These are phyloP conservation scores for Australoheros scitulus DNA, from an alignment of 2,113 vertebrate genomes.

Conservation along the genomic window DNA sequence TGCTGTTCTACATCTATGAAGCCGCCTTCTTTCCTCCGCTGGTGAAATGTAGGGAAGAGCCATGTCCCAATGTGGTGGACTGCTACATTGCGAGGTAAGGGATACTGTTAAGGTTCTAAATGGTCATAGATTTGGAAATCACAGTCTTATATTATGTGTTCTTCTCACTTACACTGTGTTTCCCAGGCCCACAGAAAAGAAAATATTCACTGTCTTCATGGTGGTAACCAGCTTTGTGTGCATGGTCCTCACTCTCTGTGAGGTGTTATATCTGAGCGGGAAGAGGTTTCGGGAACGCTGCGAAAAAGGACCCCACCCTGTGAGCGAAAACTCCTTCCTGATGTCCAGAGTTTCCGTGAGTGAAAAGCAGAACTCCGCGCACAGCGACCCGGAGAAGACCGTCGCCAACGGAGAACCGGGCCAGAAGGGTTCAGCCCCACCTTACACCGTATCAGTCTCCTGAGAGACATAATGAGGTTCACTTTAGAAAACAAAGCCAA, in stretches of 20 bases:
- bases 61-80: conserved; percentile 89
- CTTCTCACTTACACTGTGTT: background rate
- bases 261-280: conserved; percentile 85
- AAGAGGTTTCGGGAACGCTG: conserved; percentile 81
- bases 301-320: background rate
- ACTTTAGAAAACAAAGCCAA: background rate
- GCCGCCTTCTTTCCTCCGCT: conserved; percentile 83
- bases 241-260: conserved; percentile 83
- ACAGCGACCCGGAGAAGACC: conserved; percentile 26
- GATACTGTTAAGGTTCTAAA: background rate
- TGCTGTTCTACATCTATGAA: conserved; percentile 85
- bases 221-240: conserved; percentile 84
- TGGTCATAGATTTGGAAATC: background rate
- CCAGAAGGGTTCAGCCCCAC: conserved; percentile 31
- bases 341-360: conserved; percentile 36
- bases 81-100: conserved; percentile 86
- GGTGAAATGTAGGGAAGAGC: conserved; percentile 83
- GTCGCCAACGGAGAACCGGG: background rate
- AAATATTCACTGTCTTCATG: conserved; percentile 92
- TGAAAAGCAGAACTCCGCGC: conserved; percentile 23
- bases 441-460: conserved; percentile 45
- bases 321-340: conserved; percentile 25
- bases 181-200: conserved; percentile 88
- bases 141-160: background rate
- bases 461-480: conserved; percentile 18